Evolutionary conservation across 2,113 vertebrate genomes (phyloP).

Genomic region (pig (Sus scrofa)): DNA sequence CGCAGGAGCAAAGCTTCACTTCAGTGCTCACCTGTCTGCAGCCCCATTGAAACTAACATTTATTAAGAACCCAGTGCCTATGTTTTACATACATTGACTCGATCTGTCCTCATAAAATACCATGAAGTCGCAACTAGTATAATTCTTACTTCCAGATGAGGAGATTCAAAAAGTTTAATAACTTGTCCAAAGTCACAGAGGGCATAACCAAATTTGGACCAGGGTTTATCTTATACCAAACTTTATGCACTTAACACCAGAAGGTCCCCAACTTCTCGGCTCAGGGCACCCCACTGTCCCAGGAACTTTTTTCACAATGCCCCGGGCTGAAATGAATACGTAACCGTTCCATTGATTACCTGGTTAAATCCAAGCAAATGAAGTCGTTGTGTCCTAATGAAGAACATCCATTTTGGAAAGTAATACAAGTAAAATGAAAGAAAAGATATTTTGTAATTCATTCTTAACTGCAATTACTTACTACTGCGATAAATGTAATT

Average conservation of each 20-base stretch:
- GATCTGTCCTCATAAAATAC: slow-evolving; percentile 25
- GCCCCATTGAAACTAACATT: background rate
- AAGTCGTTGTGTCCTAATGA: background rate
- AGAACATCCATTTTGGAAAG: background rate
- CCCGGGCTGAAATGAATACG: background rate
- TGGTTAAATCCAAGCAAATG: background rate
- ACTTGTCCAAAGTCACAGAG: background rate
- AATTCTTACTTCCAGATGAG: background rate
- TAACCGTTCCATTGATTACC: background rate
- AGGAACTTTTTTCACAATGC: background rate
- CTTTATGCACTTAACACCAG: background rate
- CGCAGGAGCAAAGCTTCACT: background rate
- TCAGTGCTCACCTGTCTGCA: background rate
- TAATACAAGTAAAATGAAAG: background rate
- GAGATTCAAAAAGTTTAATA: background rate
- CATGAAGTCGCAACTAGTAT: background rate
- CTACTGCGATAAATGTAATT: background rate
- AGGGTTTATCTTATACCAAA: background rate
- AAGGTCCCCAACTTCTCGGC: background rate
- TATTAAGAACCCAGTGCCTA: slow-evolving; percentile 26
- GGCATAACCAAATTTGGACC: background rate
- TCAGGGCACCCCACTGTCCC: background rate
- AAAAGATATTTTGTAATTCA: background rate
- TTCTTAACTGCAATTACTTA: background rate
- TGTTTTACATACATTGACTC: background rate